Evolutionary conservation across 2,888 invertebrate species (phyloP), one percentile per base, ranked within the genome.

Genomic region (Tricholauxania praeusta): DNA sequence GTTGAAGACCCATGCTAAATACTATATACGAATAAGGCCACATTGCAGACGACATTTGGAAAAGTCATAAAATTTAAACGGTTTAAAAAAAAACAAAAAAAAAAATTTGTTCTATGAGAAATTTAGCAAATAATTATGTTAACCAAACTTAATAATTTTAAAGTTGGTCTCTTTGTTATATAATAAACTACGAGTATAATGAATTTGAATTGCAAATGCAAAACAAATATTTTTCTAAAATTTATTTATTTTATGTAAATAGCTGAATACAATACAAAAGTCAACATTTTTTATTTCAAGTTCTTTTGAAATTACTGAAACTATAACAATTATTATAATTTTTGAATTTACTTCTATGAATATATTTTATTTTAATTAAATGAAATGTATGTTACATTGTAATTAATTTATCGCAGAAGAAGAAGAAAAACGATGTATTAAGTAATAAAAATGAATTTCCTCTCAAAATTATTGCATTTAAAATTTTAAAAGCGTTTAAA

Each of bases 111-210:
- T 12, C 28, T 68, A n/a, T 68, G 49, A 55, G 59, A 53, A 32
- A 32, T 65, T 28, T 57, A 67, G 48, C 22, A 32, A 65, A 47
- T 55, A 47, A 52, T 53, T 68, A 32, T 49, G 60, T 59, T 63
- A 67, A 48, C 67, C 47, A 72, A 55, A 71, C n/a, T 47, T 17
- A 63, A 48, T 19, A 63, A 19, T 69, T 67, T 68, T 60, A 71
- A 74, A 75, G 59, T 79, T 79, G 79, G 77, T 79, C 79, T 77
- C 78, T 78, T 79, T 77, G 76, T 78, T 77, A 74, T 75, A 48
- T 66, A 51, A 66, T 66, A 19, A 15, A 55, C 22, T 19, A 55
- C 17, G 22, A 17, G 22, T 12, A 55, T 22, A 19, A 22, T 55
- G 22, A 55, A n/a, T 6, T 55, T 14, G 10, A 17, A 55, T 15